Percentiles rank a stretch among this genome's conserved stretches.
Evolutionary conservation across 2,797 vertebrate species (phyloP).

Genomic region (Sebastes variabilis): DNA sequence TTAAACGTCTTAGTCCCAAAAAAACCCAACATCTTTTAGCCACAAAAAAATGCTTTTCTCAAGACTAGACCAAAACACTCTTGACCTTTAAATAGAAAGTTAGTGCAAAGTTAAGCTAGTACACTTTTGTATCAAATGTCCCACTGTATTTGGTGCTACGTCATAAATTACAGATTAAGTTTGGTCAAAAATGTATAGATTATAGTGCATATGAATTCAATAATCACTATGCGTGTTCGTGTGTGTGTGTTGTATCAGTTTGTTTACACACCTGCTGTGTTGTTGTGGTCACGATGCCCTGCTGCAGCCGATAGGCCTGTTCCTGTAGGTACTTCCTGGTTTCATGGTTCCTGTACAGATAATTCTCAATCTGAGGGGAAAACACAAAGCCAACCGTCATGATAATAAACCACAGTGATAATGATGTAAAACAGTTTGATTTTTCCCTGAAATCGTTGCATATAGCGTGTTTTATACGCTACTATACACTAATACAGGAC

Average conservation of each 20-base stretch:
- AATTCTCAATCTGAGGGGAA: conserved; percentile 92
- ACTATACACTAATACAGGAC: not conserved
- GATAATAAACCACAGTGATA: not conserved
- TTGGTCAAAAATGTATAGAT: not conserved
- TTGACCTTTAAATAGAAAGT: not conserved
- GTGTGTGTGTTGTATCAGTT: not conserved
- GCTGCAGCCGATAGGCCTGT: conserved; percentile 96
- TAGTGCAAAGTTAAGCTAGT: not conserved
- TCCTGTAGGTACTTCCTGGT: conserved; percentile 96
- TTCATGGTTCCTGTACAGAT: conserved; percentile 96
- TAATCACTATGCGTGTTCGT: not conserved
- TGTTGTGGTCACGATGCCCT: conserved; percentile 97
- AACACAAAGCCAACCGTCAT: not conserved
- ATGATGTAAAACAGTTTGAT: not conserved
- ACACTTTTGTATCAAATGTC: not conserved
- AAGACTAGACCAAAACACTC: not conserved
- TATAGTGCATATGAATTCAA: not conserved
- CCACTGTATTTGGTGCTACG: not conserved
- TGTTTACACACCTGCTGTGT: conserved; percentile 89
- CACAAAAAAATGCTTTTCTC: not conserved
- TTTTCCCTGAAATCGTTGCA: not conserved
- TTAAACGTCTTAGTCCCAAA: not conserved
- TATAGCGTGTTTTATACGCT: not conserved
- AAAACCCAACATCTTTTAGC: too few relatives aligned
- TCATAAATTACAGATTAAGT: not conserved